phyloP scores from a whole-genome alignment of 2,113 vertebrate genomes.

The Catharus fuscescens region DNA sequence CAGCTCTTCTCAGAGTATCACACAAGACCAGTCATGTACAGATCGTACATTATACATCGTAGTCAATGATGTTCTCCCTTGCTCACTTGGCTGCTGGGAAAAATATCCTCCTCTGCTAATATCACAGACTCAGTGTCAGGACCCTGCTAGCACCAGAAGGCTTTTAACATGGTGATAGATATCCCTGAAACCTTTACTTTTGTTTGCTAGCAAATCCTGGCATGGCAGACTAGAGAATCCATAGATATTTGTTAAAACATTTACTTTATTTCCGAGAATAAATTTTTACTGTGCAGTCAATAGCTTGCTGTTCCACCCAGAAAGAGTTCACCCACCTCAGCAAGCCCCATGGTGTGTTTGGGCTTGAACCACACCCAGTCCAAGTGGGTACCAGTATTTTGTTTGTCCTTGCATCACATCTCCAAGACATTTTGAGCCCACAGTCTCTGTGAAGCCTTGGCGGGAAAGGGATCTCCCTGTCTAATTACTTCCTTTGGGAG shows the following conservation, averaged over 20 bases:
- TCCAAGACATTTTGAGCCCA: background rate
- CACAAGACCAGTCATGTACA: slow-evolving; percentile 45
- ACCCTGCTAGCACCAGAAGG: background rate
- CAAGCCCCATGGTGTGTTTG: background rate
- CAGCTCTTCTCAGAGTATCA: background rate
- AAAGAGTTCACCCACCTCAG: background rate
- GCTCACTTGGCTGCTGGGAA: slow-evolving; percentile 3
- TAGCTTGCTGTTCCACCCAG: background rate
- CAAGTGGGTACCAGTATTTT: background rate
- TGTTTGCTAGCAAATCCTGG: background rate
- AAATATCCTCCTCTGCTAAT: background rate
- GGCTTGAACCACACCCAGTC: background rate
- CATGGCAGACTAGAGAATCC: background rate
- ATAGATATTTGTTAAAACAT: background rate
- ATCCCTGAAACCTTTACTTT: background rate
- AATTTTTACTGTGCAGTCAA: background rate
- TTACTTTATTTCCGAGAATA: background rate
- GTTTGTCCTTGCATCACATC: background rate
- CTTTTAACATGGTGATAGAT: background rate
- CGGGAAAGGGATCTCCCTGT: background rate
- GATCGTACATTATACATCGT: background rate
- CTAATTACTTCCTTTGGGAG: background rate
- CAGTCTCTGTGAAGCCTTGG: background rate
- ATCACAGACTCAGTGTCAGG: background rate
- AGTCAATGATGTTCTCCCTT: background rate